Conservation (phyloP, 2,888 invertebrate genomes). For the Clostera curtula region DNA sequence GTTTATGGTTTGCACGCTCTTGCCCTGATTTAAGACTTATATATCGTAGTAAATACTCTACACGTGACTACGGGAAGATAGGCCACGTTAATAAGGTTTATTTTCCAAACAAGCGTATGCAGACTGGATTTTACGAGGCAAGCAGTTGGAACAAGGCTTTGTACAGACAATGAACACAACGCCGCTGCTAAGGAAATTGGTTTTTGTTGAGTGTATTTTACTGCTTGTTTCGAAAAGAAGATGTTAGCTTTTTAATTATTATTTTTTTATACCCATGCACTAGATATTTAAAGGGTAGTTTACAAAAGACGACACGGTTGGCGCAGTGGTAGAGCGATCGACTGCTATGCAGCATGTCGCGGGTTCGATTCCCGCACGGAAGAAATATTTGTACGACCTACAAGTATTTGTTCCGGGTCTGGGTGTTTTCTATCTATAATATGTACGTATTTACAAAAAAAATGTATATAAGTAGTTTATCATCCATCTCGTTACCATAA, state of each 20-base stretch:
- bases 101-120: constrained; percentile 44
- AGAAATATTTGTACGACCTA: too few species aligned
- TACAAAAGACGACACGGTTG: too few species aligned
- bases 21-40: constrained; percentile 57
- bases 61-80: constrained; percentile 50
- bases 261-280: neutral
- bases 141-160: constrained; percentile 21
- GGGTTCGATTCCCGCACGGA: too few species aligned
- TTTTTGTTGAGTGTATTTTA: too few species aligned
- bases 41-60: constrained; percentile 55
- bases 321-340: too few species aligned
- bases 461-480: too few species aligned
- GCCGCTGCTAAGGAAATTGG: constrained; percentile 7
- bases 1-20: constrained; percentile 65
- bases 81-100: constrained; percentile 56
- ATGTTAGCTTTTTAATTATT: neutral
- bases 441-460: too few species aligned
- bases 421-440: too few species aligned
- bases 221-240: neutral
- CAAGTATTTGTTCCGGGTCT: too few species aligned
- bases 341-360: too few species aligned
- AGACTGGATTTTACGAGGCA: constrained; percentile 30
- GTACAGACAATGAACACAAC: constrained; percentile 12
- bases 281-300: too few species aligned
- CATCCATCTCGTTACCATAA: too few species aligned